Percentiles rank a stretch among this genome's conserved stretches.
phyloP scores from a whole-genome alignment of 1,140 invertebrate genomes.

The Bombus affinis region DNA sequence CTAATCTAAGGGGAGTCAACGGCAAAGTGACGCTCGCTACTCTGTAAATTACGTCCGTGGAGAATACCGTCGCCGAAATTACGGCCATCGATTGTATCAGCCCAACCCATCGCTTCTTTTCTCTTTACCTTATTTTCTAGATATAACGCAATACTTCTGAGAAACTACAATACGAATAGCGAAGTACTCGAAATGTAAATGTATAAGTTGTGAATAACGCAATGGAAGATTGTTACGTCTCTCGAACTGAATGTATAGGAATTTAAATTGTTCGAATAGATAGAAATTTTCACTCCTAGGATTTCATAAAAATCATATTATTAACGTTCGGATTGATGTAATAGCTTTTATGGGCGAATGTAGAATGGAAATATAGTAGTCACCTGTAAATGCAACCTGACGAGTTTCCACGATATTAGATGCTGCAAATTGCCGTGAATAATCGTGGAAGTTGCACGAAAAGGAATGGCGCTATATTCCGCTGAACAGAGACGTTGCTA shows the following conservation, averaged over 20 bases:
- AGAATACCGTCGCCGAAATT: neutral
- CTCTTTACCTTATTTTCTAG: neutral
- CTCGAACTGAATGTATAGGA: neutral
- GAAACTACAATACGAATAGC: too few species aligned
- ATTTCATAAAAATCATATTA: neutral
- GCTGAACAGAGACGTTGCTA: neutral
- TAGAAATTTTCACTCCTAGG: neutral
- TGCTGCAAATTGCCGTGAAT: neutral
- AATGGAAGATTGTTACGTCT: too few species aligned
- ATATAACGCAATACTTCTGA: too few species aligned
- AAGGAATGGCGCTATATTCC: neutral
- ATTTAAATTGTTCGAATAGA: neutral
- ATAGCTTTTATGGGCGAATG: neutral
- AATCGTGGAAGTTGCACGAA: neutral
- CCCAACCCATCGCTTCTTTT: neutral
- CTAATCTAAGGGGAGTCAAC: slow-evolving; percentile 18
- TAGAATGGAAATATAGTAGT: neutral
- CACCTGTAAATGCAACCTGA: neutral
- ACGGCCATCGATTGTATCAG: too few species aligned
- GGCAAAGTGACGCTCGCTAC: neutral
- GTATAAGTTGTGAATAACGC: too few species aligned
- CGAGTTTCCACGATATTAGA: neutral
- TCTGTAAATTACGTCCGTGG: slow-evolving; percentile 16
- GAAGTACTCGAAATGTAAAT: too few species aligned
- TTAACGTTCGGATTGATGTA: neutral